Evolutionary conservation across 2,113 vertebrate species (phyloP), one percentile per base, ranked within the genome.

Genomic region (Edolisoma coerulescens): DNA sequence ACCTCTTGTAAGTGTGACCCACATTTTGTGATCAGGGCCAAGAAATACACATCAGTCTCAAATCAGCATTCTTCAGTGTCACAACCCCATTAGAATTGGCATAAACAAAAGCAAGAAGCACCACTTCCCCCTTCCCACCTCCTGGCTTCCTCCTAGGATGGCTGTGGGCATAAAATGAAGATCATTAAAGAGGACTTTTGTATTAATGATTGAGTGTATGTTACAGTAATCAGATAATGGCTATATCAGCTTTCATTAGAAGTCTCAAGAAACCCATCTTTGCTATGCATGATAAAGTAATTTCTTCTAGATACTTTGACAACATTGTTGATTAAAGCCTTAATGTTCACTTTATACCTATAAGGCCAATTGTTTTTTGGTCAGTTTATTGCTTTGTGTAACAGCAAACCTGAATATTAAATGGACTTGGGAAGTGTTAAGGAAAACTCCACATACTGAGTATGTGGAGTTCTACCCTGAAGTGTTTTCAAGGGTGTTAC

Each of bases 161-260:
- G 74, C 57, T 65, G 53, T 60, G 77, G 64, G 60, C 81, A 77
- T 86, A 75, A 95, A 97, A 37, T 78, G 81, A 90, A 90, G 73
- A 94, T 84, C 82, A 82, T 95, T 95, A 95, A 60, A 56, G 49
- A 84, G 64, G 65, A 87, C 78, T 93, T 81, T 8, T 64, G 65
- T 79, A 92, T 97, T 84, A 88, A 89, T 87, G 93, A 89, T 70
- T 69, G 85, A 65, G 45, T 80, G 78, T 78, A 45, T 7, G 6
- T 95, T 95, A 84, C 53, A 92, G 67, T 74, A 83, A 92, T 95
- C 71, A 92, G 95, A 81, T 79, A 96, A 87, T 89, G 84, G 83
- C 49, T 88, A 1, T 78, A 85, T 87, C 71, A 78, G 26, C 87
- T 97, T 95, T 95, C 87, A 74, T 95, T 93, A 88, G 47, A 74